These are phyloP conservation scores for Pristiophorus japonicus DNA, from an alignment of 2,113 vertebrate genomes.

Conservation along the genomic window DNA sequence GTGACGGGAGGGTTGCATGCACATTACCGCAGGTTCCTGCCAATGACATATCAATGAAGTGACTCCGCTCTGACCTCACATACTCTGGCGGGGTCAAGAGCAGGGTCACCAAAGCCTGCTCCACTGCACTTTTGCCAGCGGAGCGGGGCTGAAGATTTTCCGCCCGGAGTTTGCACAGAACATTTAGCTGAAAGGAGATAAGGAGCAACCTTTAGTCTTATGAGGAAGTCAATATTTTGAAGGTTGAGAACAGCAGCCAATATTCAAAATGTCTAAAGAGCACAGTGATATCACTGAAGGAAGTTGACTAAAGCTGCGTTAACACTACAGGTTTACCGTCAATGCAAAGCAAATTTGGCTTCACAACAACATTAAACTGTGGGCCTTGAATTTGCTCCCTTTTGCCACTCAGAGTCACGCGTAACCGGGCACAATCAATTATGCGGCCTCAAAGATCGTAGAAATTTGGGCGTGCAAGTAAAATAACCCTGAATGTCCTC, in stretches of 20 bases:
- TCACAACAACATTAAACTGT: background rate
- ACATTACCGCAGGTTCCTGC: background rate
- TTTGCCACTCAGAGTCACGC: background rate
- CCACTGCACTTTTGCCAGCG: background rate
- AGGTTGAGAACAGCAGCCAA: background rate
- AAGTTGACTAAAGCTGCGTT: background rate
- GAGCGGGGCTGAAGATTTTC: background rate
- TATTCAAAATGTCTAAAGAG: background rate
- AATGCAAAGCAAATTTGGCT: background rate
- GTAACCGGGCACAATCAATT: background rate
- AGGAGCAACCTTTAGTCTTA: background rate
- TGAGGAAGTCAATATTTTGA: background rate
- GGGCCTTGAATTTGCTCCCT: background rate
- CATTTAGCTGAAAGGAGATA: background rate
- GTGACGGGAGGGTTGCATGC: too few relatives aligned
- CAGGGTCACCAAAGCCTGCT: background rate
- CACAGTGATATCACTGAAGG: background rate
- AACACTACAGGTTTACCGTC: background rate
- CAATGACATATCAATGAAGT: background rate
- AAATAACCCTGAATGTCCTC: background rate
- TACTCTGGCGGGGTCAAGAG: background rate
- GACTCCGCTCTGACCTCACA: background rate
- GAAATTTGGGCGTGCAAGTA: background rate
- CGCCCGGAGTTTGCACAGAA: background rate
- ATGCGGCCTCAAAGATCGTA: background rate